Evolutionary conservation across 1,140 invertebrate species (phyloP).

Genomic region (Caerostris darwini): DNA sequence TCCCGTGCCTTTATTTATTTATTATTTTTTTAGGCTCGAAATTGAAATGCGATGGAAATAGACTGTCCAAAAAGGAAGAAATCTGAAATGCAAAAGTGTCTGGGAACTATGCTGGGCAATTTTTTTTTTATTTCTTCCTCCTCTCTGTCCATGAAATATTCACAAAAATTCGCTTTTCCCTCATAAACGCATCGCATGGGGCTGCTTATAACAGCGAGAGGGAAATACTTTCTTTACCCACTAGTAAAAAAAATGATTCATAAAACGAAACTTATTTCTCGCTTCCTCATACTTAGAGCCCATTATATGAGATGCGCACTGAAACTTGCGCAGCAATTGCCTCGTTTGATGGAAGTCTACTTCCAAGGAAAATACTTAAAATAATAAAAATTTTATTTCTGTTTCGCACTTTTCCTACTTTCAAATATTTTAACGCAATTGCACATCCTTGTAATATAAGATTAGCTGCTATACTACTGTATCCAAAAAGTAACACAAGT

Average conservation of each 20-base stretch:
- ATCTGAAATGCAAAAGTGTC: conserved; percentile 44
- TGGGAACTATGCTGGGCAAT: not conserved
- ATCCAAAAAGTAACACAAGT: too few species aligned
- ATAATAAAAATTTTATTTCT: not conserved
- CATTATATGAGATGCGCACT: conserved; percentile 25
- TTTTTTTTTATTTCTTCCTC: not conserved
- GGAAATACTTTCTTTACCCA: conserved; percentile 9
- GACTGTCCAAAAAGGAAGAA: conserved; percentile 1
- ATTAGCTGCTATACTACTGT: too few species aligned
- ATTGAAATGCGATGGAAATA: conserved; percentile 49
- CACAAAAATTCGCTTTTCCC: conserved; percentile 46
- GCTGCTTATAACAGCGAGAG: not conserved
- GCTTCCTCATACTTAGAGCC: not conserved
- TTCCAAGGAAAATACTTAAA: not conserved
- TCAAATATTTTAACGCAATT: not conserved
- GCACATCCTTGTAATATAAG: too few species aligned
- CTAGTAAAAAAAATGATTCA: not conserved
- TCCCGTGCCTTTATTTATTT: not conserved
- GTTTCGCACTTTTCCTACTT: not conserved
- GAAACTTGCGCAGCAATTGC: conserved; percentile 10
- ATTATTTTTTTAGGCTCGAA: not conserved
- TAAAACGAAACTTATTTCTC: conserved; percentile 15
- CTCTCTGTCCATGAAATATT: conserved; percentile 50
- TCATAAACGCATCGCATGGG: conserved; percentile 48
- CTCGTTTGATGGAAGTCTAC: not conserved